Evolutionary conservation across 2,113 vertebrate species (phyloP), one percentile per base, ranked within the genome.

Genomic region (Grammomys surdaster): DNA sequence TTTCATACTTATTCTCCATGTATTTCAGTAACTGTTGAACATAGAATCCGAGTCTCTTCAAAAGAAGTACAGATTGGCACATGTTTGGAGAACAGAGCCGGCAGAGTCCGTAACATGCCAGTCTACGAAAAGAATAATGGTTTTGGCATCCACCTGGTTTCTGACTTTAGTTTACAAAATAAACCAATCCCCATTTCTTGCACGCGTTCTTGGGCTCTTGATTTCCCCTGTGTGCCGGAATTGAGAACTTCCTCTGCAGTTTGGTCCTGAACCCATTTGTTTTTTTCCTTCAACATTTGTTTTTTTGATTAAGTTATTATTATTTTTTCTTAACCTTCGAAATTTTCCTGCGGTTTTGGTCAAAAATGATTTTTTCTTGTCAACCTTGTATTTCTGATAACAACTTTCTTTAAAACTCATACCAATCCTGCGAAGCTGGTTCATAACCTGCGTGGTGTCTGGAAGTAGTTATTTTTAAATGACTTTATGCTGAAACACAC

Each of bases 381-480:
- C 93, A 91, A 75, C 95, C 80, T 93, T 96, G 95, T 93, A 91
- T 94, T 95, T 97, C 95, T 96, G 94, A 96, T 98, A 98, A 98
- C 96, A 97, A 93, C 96, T 97, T 97, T 95, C 96, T 96, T 95
- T 91, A 94, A 91, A 91, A 96, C 95, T 97, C 97, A 86, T 48
- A 89, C 97, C 95, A 93, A 97, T 97, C 95, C 86, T 94, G 84
- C 88, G 96, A 97, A 98, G 93, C 95, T 91, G 90, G 95, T 95
- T 92, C 89, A 86, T 93, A 97, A 93, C 96, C 94, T 96, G 86
- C 89, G 60, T 63, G 91, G 87, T 1, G 28, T 96, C 98, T 98
- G 97, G 98, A 98, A 97, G 94, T 87, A 85, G 97, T 98, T 98
- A 97, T 85, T 96, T 94, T 97, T 72, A 95, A 97, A 88, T 96